Base-by-base conservation (phyloP, 2,113 vertebrate genomes). In the Catharus minimus region DNA sequence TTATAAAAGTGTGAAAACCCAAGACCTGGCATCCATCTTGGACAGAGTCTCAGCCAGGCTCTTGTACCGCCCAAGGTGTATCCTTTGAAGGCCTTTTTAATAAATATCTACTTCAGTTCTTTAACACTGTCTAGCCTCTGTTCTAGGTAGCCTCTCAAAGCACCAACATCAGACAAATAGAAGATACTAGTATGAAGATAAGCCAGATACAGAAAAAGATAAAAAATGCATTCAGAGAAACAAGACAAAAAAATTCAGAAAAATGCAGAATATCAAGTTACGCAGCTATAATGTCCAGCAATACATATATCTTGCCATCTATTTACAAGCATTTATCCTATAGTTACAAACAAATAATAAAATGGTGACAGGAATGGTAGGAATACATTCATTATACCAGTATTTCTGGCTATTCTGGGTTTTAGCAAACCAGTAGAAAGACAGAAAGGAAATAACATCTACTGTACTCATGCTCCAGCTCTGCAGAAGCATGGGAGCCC, bases 301-400 rank as follows among this genome's bases (percentile, higher is more conserved):
- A n/a, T 27, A 55, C 4, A 50, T 1, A 0, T 50, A 71, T 9
- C 38, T 52, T 21, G 26, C 17, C 85, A 56, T 3, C 1, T 64
- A 53, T 43, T 66, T 64, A 53, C 18, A 15, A 75, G 44, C 17
- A 60, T 36, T 55, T 32, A 55, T n/a, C 32, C 36, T 58, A 1
- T 61, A 53, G 39, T 64, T 65, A 53, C 15, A 18, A 75, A 41
- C 15, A 57, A 36, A 36, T 33, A 82, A 69, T 32, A 47, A 58
- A 83, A 83, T 36, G 27, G 12, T 30, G 28, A 76, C 13, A 82
- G 22, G 10, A 67, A 36, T 39, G 9, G 5, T 11, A 61, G 32
- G 7, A 47, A 8, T 44, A 60, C 15, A 41, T 90, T n/a, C 13
- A 62, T 66, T 46, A 21, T 7, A 80, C 47, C 41, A 57, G 8